phyloP scores from a whole-genome alignment of 2,888 invertebrate genomes.

The Melanargia galathea region DNA sequence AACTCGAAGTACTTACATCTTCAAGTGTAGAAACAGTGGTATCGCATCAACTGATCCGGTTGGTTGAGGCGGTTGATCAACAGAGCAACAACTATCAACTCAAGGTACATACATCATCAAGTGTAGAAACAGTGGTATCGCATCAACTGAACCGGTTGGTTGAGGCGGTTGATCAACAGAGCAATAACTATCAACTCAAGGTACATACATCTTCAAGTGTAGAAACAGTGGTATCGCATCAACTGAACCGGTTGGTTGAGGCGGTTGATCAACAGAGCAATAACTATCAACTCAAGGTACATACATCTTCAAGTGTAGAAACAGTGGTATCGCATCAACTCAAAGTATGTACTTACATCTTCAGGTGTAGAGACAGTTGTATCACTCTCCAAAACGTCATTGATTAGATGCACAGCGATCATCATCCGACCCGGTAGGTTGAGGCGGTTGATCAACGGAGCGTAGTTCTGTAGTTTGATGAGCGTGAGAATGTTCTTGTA shows the following conservation, averaged over 20 bases:
- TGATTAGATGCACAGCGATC: constrained; percentile 93
- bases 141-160: too few relatives aligned
- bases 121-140: constrained; percentile 92
- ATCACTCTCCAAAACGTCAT: constrained; percentile 94
- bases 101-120: constrained; percentile 91
- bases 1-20: constrained; percentile 89
- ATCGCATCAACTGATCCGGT: constrained; percentile 65
- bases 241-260: too few relatives aligned
- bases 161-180: too few relatives aligned
- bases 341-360: constrained; percentile 86
- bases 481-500: constrained; percentile 96
- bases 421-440: constrained; percentile 93
- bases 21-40: constrained; percentile 93
- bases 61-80: too few relatives aligned
- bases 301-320: constrained; percentile 93
- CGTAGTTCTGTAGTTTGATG: constrained; percentile 92
- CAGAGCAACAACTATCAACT: too few relatives aligned
- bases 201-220: constrained; percentile 92
- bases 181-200: too few relatives aligned
- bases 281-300: too few relatives aligned
- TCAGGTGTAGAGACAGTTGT: constrained; percentile 93
- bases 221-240: constrained; percentile 88
- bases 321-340: constrained; percentile 86
- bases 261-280: constrained; percentile 9
- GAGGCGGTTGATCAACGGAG: constrained; percentile 91